A percentile compares a stretch with the other conserved stretches of the same genome.
Conservation (phyloP, 2,888 invertebrate species). For the Agapostemon virescens region DNA sequence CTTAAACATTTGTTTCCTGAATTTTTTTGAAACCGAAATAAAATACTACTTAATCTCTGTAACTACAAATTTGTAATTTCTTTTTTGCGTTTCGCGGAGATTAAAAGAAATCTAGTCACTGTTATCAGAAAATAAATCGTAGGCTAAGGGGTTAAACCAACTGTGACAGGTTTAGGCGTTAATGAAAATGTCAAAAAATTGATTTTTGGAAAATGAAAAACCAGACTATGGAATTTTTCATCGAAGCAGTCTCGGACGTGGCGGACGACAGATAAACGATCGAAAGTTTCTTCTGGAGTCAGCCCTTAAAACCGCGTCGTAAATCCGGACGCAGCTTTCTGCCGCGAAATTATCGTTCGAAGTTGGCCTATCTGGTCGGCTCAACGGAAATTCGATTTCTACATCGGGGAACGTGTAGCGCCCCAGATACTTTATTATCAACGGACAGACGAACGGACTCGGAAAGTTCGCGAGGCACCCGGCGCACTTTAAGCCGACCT, state of each 20-base stretch:
- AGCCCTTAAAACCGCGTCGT: background rate
- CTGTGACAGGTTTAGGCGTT: too few relatives aligned
- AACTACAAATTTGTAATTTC: too few relatives aligned
- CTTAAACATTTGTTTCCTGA: too few relatives aligned
- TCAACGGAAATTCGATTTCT: constrained; percentile 51
- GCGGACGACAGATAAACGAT: constrained; percentile 12
- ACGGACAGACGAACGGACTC: constrained; percentile 18
- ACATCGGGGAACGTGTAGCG: constrained; percentile 15
- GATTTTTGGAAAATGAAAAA: background rate
- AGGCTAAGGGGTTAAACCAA: too few relatives aligned
- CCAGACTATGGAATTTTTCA: background rate
- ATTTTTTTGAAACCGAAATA: too few relatives aligned
- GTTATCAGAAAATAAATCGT: too few relatives aligned
- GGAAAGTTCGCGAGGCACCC: constrained; percentile 39
- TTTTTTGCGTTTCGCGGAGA: too few relatives aligned
- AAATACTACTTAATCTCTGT: too few relatives aligned
- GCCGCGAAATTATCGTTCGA: constrained; percentile 36
- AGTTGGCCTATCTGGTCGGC: constrained; percentile 26
- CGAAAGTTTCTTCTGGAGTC: constrained; percentile 11
- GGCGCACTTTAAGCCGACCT: constrained; percentile 63
- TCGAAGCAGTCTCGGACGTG: background rate
- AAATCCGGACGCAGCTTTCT: constrained; percentile 30
- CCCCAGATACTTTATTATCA: constrained; percentile 47
- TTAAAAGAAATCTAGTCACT: too few relatives aligned
- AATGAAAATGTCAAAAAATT: background rate